These are phyloP conservation scores for Porites cylindrica DNA, from an alignment of 92 coral and sea anemone species.

Conservation along the genomic window DNA sequence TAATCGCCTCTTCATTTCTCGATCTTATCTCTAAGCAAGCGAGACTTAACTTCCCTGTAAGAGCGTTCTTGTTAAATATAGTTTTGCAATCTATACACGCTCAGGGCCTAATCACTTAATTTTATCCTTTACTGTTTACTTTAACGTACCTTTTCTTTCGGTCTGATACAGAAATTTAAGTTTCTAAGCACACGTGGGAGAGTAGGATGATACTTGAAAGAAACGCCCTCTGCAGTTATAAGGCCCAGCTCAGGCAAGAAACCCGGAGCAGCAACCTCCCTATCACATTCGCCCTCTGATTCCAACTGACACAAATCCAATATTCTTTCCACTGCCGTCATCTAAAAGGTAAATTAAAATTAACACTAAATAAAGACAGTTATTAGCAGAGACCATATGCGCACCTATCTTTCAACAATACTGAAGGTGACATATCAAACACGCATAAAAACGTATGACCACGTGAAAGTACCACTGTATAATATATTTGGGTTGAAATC, in stretches of 20 bases:
- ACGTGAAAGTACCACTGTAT: no score
- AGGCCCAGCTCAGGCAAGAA: conserved; percentile 94
- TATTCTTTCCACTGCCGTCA: conserved; percentile 97
- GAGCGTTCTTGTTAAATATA: no score
- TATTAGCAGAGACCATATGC: no score
- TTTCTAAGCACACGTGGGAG: conserved; percentile 94
- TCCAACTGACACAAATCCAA: conserved; percentile 79
- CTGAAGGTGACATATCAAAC: no score
- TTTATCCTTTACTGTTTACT: not conserved
- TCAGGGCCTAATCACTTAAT: not conserved
- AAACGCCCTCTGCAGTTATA: conserved; percentile 80
- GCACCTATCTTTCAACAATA: no score
- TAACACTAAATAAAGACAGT: no score
- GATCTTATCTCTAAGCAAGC: no score
- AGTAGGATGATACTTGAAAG: conserved; percentile 86
- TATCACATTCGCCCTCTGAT: conserved; percentile 89
- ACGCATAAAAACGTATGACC: no score
- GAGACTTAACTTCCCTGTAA: no score
- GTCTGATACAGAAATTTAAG: conserved; percentile 85
- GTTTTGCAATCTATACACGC: no score
- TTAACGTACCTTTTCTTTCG: conserved; percentile 89
- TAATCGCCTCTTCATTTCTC: no score
- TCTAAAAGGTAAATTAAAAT: conserved; percentile 47
- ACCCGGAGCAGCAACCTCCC: conserved; percentile 56
- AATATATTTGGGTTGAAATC: not conserved